A percentile compares a stretch with the other conserved stretches of the same genome.
phyloP scores from a whole-genome alignment of 2,888 invertebrate species.

The Drosophila ezoana region DNA sequence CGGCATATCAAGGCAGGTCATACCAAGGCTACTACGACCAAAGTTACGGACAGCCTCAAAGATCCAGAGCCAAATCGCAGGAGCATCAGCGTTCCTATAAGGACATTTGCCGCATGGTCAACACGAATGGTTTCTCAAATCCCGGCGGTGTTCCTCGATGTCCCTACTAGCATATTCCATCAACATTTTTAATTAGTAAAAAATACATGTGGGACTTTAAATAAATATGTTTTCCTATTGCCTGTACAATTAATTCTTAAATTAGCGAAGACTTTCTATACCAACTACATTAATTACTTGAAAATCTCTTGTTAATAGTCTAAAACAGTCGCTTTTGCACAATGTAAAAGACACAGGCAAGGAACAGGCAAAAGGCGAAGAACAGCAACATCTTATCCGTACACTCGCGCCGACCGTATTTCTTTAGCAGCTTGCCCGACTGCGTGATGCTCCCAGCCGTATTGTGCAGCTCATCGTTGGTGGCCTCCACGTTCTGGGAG shows the following conservation, averaged over 20 bases:
- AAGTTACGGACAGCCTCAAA: slow-evolving; percentile 15
- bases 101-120: slow-evolving; percentile 76
- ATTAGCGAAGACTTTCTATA: slow-evolving; percentile 36
- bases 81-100: slow-evolving; percentile 67
- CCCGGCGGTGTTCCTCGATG: slow-evolving; percentile 74
- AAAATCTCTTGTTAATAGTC: slow-evolving; percentile 40
- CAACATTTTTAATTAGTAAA: slow-evolving; percentile 12
- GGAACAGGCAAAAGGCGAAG: slow-evolving; percentile 94
- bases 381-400: slow-evolving; percentile 97
- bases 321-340: slow-evolving; percentile 95
- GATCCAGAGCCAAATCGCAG: slow-evolving; percentile 1
- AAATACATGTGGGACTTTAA: slow-evolving; percentile 16
- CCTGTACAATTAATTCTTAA: slow-evolving; percentile 42
- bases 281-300: slow-evolving; percentile 11
- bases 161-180: slow-evolving; percentile 55
- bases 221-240: slow-evolving; percentile 52
- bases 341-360: slow-evolving; percentile 96
- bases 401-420: slow-evolving; percentile 96
- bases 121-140: slow-evolving; percentile 76
- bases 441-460: slow-evolving; percentile 95
- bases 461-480: slow-evolving; percentile 92
- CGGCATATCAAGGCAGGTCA: neutral
- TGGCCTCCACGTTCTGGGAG: slow-evolving; percentile 90
- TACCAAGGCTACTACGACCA: slow-evolving; percentile 9
- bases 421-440: slow-evolving; percentile 95